A percentile compares a stretch with the other conserved stretches of the same genome.
Evolutionary conservation across 1,140 invertebrate species (phyloP).

Genomic region (Triops longicaudatus): DNA sequence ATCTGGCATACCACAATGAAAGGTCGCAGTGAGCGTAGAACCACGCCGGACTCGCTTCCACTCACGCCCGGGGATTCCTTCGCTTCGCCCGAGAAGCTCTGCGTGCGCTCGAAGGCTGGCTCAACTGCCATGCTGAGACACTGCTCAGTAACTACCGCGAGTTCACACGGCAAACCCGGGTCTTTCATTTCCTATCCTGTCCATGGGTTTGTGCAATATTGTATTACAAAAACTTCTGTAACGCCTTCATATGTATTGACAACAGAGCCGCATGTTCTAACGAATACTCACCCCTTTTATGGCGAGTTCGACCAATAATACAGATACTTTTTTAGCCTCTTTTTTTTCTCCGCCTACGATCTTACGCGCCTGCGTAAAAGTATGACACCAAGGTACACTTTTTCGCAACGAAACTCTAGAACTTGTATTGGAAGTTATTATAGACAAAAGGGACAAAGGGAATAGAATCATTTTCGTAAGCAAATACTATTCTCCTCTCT

Average conservation of each 20-base stretch:
- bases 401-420: conserved; percentile 2
- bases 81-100: background rate
- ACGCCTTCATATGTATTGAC: no score
- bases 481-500: background rate
- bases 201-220: background rate
- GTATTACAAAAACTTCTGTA: no score
- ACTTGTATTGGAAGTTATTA: conserved; percentile 15
- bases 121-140: background rate
- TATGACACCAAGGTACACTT: background rate
- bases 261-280: no score
- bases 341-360: no score
- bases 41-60: background rate
- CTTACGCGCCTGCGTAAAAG: background rate
- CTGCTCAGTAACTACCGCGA: background rate
- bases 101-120: background rate
- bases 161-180: background rate
- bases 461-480: background rate
- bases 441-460: background rate
- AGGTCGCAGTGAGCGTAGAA: background rate
- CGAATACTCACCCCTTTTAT: no score
- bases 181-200: background rate
- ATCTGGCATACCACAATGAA: background rate
- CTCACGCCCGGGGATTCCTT: background rate
- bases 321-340: no score
- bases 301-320: no score